These are phyloP conservation scores for Notarius lentiginosus DNA, from an alignment of 2,113 vertebrate species.

Conservation along the genomic window DNA sequence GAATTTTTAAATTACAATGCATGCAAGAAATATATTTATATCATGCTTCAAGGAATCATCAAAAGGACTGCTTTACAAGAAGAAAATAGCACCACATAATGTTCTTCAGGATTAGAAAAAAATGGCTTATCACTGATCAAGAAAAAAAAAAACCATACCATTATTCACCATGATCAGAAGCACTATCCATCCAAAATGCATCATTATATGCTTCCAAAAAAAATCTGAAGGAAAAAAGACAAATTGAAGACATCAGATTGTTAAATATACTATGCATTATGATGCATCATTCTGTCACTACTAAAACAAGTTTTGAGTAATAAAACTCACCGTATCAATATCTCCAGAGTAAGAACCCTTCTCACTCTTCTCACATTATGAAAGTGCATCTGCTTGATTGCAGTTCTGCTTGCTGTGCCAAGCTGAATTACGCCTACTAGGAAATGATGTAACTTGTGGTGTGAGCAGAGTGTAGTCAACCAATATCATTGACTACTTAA, in stretches of 20 bases:
- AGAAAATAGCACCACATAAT: background rate
- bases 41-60: background rate
- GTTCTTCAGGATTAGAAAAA: background rate
- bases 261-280: background rate
- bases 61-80: background rate
- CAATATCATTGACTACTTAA: background rate
- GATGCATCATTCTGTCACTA: background rate
- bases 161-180: conserved; percentile 31
- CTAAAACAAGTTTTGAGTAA: background rate
- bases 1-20: background rate
- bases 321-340: conserved; percentile 13
- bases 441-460: conserved; percentile 29
- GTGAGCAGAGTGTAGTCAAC: background rate
- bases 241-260: background rate
- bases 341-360: background rate
- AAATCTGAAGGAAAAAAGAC: conserved; percentile 12
- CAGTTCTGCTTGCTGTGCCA: background rate
- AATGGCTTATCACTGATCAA: background rate
- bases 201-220: conserved; percentile 6
- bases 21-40: background rate
- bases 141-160: conserved; percentile 14
- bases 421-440: conserved; percentile 4
- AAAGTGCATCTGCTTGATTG: background rate
- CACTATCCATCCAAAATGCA: conserved; percentile 18
- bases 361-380: background rate